These are phyloP conservation scores for Panulirus ornatus DNA, from an alignment of 1,140 invertebrate genomes.

Conservation along the genomic window DNA sequence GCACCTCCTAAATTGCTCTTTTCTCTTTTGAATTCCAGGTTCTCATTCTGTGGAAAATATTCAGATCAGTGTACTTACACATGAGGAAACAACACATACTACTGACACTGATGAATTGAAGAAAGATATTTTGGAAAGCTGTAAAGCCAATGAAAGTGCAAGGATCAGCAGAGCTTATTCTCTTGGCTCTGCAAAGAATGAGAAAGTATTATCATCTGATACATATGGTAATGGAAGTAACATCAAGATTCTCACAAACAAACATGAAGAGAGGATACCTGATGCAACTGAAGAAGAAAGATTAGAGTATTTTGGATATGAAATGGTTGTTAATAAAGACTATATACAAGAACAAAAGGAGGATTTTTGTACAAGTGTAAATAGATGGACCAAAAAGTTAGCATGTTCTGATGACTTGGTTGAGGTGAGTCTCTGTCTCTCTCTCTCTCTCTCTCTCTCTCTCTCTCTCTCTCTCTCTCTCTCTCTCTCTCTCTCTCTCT, in stretches of 20 bases:
- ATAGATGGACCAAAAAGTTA: conserved; percentile 35
- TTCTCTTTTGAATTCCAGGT: neutral
- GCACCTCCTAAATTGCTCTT: too few species aligned
- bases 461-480: conserved; percentile 7
- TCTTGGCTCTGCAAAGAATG: neutral
- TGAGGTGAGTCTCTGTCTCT: conserved; percentile 27
- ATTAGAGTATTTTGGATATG: neutral
- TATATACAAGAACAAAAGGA: neutral
- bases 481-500: conserved; percentile 2
- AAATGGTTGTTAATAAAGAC: neutral
- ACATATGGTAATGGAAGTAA: neutral
- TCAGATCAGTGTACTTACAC: conserved; percentile 39
- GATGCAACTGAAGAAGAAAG: neutral
- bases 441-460: conserved; percentile 6
- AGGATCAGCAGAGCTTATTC: neutral
- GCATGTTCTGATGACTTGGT: neutral
- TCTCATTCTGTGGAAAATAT: conserved; percentile 25
- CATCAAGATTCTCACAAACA: neutral
- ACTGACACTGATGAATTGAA: neutral
- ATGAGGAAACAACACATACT: neutral
- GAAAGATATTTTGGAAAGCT: neutral
- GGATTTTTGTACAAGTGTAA: conserved; percentile 28
- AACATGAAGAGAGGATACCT: neutral
- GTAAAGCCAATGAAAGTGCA: neutral
- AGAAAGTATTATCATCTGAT: neutral